Conservation (phyloP, 2,113 vertebrate genomes). For the Odontophorus gujanensis region DNA sequence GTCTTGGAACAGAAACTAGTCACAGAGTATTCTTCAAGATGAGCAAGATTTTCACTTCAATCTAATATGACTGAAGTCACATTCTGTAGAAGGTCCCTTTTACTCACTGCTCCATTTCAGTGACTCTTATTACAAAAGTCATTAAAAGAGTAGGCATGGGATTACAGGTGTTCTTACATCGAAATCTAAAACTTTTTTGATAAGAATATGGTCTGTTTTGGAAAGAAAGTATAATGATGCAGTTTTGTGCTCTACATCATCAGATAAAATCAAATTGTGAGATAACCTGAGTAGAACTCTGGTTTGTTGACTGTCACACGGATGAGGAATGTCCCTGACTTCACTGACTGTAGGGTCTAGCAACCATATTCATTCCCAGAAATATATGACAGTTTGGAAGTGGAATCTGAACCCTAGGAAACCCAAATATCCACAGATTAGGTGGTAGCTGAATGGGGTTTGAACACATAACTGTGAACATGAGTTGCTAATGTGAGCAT, state of each 20-base stretch:
- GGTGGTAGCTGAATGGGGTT: not conserved
- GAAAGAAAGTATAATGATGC: not conserved
- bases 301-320: not conserved
- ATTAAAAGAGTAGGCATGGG: not conserved
- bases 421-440: not conserved
- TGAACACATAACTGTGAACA: not conserved
- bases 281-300: not conserved
- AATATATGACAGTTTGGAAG: not conserved
- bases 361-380: not conserved
- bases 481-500: not conserved
- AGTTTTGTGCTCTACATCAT: not conserved
- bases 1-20: not conserved
- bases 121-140: not conserved
- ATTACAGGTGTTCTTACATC: not conserved
- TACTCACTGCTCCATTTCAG: not conserved
- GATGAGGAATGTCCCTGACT: not conserved
- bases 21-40: not conserved
- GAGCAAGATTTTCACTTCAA: not conserved
- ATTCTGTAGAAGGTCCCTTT: not conserved
- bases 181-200: not conserved
- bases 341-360: not conserved
- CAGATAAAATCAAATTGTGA: not conserved
- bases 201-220: accelerated
- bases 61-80: not conserved
- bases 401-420: not conserved